These are phyloP conservation scores for Sebastes alutus DNA, from an alignment of 2,797 vertebrate genomes.

Conservation along the genomic window DNA sequence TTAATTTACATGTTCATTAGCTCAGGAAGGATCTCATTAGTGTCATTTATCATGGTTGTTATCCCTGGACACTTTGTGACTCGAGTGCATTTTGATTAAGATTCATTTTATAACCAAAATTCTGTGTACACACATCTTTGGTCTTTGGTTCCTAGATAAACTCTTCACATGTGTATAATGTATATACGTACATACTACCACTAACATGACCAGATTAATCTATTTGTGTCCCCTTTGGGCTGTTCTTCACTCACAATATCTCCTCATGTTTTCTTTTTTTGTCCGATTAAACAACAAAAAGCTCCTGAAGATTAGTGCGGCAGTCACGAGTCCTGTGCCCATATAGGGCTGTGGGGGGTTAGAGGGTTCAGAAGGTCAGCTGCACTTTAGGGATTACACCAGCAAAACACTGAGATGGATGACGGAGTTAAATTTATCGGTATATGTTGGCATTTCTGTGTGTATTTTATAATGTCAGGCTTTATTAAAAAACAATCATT, in stretches of 20 bases:
- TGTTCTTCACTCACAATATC: conserved; percentile 3
- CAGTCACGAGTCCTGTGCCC: not conserved
- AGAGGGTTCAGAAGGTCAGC: conserved; percentile 43
- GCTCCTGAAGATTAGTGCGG: conserved; percentile 44
- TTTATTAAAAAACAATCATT: not conserved
- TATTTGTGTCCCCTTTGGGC: not conserved
- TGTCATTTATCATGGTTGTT: conserved; percentile 2
- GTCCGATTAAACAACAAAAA: conserved; percentile 48
- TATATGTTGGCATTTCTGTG: not conserved
- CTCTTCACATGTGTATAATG: not conserved
- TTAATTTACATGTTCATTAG: conserved; percentile 25
- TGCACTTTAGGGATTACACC: conserved; percentile 56
- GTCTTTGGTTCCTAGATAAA: not conserved
- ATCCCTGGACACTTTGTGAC: conserved; percentile 3
- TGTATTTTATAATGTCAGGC: not conserved
- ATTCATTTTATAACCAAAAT: not conserved
- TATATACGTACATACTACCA: not conserved
- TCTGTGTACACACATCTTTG: not conserved
- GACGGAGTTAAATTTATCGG: not conserved
- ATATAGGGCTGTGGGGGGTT: conserved; percentile 10
- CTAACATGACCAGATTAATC: not conserved
- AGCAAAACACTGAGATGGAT: not conserved
- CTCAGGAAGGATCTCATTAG: conserved; percentile 12
- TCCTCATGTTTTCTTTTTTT: conserved; percentile 41
- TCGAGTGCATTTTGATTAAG: conserved; percentile 8